These are phyloP conservation scores for Hippoglossus stenolepis DNA, from an alignment of 2,113 vertebrate genomes.

Conservation along the genomic window DNA sequence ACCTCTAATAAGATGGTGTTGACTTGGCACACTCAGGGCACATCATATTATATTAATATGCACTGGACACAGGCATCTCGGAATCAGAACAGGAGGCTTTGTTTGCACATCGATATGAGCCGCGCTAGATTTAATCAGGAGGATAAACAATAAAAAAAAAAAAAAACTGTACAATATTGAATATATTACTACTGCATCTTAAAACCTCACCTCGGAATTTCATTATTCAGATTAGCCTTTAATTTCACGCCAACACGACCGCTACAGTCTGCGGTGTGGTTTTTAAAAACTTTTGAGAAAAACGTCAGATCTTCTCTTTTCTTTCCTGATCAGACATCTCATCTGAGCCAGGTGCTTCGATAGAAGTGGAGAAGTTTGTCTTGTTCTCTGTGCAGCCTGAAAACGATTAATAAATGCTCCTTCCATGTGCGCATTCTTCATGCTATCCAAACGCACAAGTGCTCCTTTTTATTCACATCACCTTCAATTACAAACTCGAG, in stretches of 20 bases:
- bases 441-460: background rate
- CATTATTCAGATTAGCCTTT: constrained; percentile 39
- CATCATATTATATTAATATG: constrained; percentile 82
- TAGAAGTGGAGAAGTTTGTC: background rate
- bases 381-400: background rate
- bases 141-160: constrained; percentile 79
- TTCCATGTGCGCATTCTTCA: background rate
- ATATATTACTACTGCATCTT: constrained; percentile 63
- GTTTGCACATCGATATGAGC: constrained; percentile 85
- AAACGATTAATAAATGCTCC: background rate
- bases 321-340: background rate
- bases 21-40: constrained; percentile 75
- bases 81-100: constrained; percentile 78
- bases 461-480: background rate
- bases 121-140: constrained; percentile 84
- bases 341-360: background rate
- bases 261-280: background rate
- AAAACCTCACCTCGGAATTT: constrained; percentile 47
- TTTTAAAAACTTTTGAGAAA: background rate
- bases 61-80: constrained; percentile 72
- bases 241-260: constrained; percentile 26
- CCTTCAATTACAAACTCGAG: background rate
- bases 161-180: constrained; percentile 54
- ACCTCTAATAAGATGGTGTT: constrained; percentile 79
- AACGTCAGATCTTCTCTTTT: background rate